A percentile compares a stretch with the other conserved stretches of the same genome.
Conservation (phyloP, 2,113 vertebrate species). For the Pseudopipra pipra region DNA sequence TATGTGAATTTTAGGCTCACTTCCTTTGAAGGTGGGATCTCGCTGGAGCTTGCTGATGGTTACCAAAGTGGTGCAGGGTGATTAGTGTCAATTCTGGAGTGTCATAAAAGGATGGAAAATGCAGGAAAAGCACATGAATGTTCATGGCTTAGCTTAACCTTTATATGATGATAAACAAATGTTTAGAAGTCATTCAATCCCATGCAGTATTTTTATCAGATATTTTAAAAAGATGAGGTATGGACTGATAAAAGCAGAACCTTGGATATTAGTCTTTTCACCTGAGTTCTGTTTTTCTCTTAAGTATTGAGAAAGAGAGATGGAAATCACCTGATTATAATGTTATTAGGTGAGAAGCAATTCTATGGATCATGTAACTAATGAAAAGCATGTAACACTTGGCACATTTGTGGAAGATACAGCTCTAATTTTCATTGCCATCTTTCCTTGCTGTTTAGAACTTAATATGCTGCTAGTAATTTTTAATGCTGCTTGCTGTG, state of each 20-base stretch:
- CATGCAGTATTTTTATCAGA: not conserved
- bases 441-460: not conserved
- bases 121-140: not conserved
- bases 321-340: not conserved
- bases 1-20: not conserved
- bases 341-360: not conserved
- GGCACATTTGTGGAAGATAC: not conserved
- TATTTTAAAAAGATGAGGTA: not conserved
- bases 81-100: not conserved
- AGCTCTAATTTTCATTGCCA: not conserved
- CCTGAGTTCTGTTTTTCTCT: not conserved
- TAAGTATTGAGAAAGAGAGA: not conserved
- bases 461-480: not conserved
- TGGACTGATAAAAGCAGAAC: not conserved
- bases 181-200: not conserved
- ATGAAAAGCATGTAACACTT: not conserved
- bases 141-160: not conserved
- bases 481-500: not conserved
- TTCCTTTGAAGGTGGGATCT: not conserved
- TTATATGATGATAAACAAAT: not conserved
- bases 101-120: not conserved
- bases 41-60: not conserved
- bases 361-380: not conserved
- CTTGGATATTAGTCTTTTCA: not conserved
- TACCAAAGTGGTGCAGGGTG: not conserved